These are phyloP conservation scores for Zygogramma bicolorata DNA, from an alignment of 2,888 invertebrate species.

Conservation along the genomic window DNA sequence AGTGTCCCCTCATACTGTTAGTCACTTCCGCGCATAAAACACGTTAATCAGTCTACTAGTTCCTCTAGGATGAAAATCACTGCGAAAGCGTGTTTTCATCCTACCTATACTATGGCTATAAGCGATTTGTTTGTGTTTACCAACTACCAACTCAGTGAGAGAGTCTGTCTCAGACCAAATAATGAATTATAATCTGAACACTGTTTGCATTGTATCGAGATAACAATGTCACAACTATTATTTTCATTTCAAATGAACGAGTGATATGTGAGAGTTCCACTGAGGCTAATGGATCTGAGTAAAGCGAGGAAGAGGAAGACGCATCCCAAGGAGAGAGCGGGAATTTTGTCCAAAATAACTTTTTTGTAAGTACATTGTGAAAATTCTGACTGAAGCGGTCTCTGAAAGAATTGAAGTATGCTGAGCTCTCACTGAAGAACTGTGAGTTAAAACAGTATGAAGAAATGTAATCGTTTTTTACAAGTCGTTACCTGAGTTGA, in stretches of 20 bases:
- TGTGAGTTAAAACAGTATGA: too few relatives aligned
- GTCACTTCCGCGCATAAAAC: too few relatives aligned
- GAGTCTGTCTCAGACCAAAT: background rate
- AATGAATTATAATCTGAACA: background rate
- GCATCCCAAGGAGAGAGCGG: conserved; percentile 41
- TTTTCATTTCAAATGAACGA: background rate
- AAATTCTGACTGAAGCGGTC: background rate
- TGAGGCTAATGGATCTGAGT: background rate
- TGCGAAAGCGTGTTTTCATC: background rate
- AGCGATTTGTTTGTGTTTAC: background rate
- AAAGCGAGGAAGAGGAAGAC: conserved; percentile 10
- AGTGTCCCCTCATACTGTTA: too few relatives aligned
- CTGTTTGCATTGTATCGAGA: conserved; percentile 27
- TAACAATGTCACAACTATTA: conserved; percentile 20
- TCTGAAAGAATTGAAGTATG: background rate
- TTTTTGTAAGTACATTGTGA: conserved; percentile 43
- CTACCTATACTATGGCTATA: background rate
- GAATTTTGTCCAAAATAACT: conserved; percentile 39
- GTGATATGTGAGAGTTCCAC: background rate
- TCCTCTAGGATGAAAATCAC: background rate
- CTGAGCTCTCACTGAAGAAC: too few relatives aligned
- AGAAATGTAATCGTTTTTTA: too few relatives aligned
- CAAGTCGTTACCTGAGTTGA: too few relatives aligned
- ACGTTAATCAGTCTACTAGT: too few relatives aligned
- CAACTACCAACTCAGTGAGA: background rate